Base-by-base conservation (phyloP, 2,797 vertebrate genomes). In the Falco cherrug region DNA sequence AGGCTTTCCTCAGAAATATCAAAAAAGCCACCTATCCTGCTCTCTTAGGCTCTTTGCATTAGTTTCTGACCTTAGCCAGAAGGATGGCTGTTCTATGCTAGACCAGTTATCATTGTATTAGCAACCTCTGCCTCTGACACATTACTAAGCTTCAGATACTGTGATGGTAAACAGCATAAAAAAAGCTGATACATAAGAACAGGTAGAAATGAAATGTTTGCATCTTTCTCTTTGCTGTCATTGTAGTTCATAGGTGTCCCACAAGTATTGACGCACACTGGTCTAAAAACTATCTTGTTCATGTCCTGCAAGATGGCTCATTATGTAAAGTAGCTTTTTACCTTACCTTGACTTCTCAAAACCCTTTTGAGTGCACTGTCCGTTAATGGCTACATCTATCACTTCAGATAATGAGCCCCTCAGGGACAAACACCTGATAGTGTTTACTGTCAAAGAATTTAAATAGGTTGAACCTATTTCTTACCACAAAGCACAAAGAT, bases 361-460 rank as follows among this genome's bases (percentile, higher is more conserved):
- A 9, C 2, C 2, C 9, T 84, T 93, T 48, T 74, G 56, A 96
- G 60, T 70, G 29, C 2, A 4, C 48, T 87, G 15, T 45, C 28
- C 73, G 10, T 25, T 93, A 87, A 56, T 60, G 45, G 60, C 25
- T 47, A 95, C 70, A 93, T 92, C 67, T 86, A 25, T 54, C 54
- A 87, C 89, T 94, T 92, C 60, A 93, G 57, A 82, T 84, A 90
- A 92, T 74, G 75, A 94, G 28, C 25, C 29, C 28, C 31, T 76
- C 54, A 60, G 70, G 67, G 77, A 91, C 64, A 84, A 87, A 74
- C 5, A 68, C 65, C 47, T 87, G 56, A 77, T 50, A 76, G 25
- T 63, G 63, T 90, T 95, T 89, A 69, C 70, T 90, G 64, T 50
- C 48, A 93, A 48, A 63, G 50, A 89, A 48, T 76, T 71, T 70